Percentiles rank a stretch among this genome's conserved stretches.
phyloP scores from a whole-genome alignment of 1,140 invertebrate species.

The Battus philenor region DNA sequence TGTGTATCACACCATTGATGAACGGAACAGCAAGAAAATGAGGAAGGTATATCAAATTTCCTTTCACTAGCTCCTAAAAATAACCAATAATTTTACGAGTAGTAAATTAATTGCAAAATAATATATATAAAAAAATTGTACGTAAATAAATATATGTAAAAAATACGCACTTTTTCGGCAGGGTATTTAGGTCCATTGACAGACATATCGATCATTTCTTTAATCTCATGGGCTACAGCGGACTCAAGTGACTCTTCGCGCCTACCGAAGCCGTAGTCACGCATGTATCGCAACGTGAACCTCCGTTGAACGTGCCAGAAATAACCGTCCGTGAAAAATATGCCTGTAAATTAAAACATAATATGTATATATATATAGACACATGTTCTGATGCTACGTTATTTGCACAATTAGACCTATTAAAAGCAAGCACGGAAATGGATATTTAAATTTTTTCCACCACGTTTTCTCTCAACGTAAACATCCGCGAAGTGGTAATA shows the following conservation, averaged over 20 bases:
- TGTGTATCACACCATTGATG: conserved; percentile 68
- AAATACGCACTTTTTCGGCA: conserved; percentile 69
- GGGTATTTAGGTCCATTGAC: conserved; percentile 72
- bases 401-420: too few species aligned
- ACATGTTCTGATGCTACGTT: too few species aligned
- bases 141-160: too few species aligned
- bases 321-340: conserved; percentile 81
- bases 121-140: neutral
- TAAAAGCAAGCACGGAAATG: too few species aligned
- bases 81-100: too few species aligned
- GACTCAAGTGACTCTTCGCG: conserved; percentile 75
- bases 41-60: conserved; percentile 65
- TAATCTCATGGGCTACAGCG: conserved; percentile 72
- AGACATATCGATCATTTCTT: conserved; percentile 75
- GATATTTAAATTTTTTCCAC: too few species aligned
- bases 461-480: too few species aligned
- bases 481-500: too few species aligned
- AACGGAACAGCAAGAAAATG: conserved; percentile 68
- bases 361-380: too few species aligned
- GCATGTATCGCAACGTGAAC: conserved; percentile 81
- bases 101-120: too few species aligned
- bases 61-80: conserved; percentile 64
- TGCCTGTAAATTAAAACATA: conserved; percentile 77
- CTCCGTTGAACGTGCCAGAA: conserved; percentile 84
- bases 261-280: conserved; percentile 85